phyloP scores from a whole-genome alignment of 2,797 vertebrate species.

The Notamacropus eugenii region DNA sequence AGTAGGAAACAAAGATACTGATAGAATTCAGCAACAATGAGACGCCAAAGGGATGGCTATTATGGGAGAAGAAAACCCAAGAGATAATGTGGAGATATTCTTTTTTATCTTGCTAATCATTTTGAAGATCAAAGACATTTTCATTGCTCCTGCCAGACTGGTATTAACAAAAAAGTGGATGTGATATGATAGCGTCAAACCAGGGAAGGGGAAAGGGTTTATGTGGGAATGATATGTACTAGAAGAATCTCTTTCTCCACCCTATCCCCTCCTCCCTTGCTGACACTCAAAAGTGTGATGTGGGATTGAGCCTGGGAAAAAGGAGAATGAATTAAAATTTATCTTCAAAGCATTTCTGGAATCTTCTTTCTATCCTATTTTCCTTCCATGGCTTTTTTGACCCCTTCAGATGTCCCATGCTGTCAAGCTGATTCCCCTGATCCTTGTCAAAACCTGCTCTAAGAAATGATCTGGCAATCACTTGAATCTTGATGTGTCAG shows the following conservation, averaged over 20 bases:
- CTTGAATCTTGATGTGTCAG: background rate
- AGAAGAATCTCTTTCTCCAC: background rate
- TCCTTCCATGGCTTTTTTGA: background rate
- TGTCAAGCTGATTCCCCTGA: background rate
- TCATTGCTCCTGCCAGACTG: background rate
- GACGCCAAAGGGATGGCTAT: background rate
- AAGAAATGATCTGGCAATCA: background rate
- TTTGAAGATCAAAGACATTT: background rate
- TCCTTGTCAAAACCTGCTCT: background rate
- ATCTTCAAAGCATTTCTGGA: background rate
- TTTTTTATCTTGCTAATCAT: background rate
- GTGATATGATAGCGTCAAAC: background rate
- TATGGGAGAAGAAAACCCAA: background rate
- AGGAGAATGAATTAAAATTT: background rate
- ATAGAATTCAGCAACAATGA: background rate
- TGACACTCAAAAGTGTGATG: background rate
- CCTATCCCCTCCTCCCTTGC: background rate
- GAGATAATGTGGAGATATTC: background rate
- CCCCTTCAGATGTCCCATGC: background rate
- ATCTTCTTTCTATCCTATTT: background rate
- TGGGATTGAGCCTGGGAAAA: background rate
- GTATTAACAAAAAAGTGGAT: background rate
- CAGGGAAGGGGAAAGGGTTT: background rate
- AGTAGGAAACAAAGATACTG: background rate
- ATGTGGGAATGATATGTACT: background rate